Base-by-base conservation (phyloP, 2,113 vertebrate species). In the Zosterops japonicus region DNA sequence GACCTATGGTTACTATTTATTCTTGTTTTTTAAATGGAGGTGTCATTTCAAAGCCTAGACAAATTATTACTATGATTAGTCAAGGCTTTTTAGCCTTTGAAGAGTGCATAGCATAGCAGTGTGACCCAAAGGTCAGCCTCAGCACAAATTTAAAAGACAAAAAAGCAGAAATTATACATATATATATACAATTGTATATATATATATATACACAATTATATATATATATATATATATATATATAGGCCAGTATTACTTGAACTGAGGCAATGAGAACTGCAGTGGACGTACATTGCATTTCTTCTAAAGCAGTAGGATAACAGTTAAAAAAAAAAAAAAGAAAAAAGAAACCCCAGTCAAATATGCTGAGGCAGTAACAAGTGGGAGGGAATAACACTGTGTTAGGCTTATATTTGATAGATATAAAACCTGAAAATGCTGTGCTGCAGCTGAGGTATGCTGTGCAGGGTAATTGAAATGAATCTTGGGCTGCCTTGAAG, bases 391-490 rank as follows among this genome's bases (percentile, higher is more conserved):
- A 91, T 85, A 92, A 89, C 86, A 85, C 23, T 86, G 81, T 9
- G 12, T 81, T 89, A 93, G 96, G 91, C 42, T 94, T 96, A 29
- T 77, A 90, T 95, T 67, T 91, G 95, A 97, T 56, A 94, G 95
- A 90, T 77, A 94, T 71, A 97, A 97, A 97, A 96, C 80, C 87
- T 94, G 87, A 96, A 96, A 97, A 95, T 49, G 87, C 83, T 90
- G 64, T 81, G 91, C 81, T 95, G 88, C 91, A 97, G 94, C 96
- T 96, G 91, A 97, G 96, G 91, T 95, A 87, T 4, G 25, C 95
- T 90, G 94, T 91, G 89, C 84, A 56, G 77, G 55, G 59, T 97
- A 96, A 98, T 93, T 96, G 96, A 96, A 97, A 97, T 95, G 94
- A 97, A 95, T 97, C 85, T 96, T 68, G 91, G 84, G 86, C 68